These are phyloP conservation scores for Petromus typicus DNA, from an alignment of 2,113 vertebrate genomes.

Conservation along the genomic window DNA sequence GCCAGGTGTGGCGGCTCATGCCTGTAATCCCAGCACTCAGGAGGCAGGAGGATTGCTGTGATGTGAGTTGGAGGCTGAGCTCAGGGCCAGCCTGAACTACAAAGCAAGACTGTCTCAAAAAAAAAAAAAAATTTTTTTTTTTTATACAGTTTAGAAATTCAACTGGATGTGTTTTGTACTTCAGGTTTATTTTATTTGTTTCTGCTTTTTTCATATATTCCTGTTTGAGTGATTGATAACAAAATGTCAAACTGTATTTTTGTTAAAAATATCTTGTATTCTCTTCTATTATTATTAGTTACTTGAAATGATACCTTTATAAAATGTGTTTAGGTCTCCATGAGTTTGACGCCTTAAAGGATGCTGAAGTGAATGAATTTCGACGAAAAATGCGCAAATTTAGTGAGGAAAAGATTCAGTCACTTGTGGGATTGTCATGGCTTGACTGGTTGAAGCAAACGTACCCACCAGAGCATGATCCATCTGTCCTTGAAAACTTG, in stretches of 20 bases:
- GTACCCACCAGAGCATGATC: conserved; percentile 94
- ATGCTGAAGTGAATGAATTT: conserved; percentile 98
- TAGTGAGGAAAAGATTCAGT: conserved; percentile 95
- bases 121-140: too few species aligned
- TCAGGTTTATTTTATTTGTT: conserved; percentile 32
- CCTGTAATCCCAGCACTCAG: too few species aligned
- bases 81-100: too few species aligned
- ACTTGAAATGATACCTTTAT: conserved; percentile 38
- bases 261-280: conserved; percentile 42
- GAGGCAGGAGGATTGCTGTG: too few species aligned
- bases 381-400: conserved; percentile 94
- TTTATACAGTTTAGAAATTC: background rate
- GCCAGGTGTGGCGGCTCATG: too few species aligned
- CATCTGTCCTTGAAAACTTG: conserved; percentile 87
- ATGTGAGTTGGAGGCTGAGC: too few species aligned
- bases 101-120: too few species aligned
- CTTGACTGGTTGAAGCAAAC: conserved; percentile 95
- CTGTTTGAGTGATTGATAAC: too few species aligned
- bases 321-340: conserved; percentile 92
- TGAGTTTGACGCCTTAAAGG: conserved; percentile 95
- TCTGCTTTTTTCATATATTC: conserved; percentile 14
- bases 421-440: conserved; percentile 92
- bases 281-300: conserved; percentile 16
- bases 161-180: background rate
- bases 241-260: background rate